Percentiles rank a stretch among this genome's conserved stretches.
Evolutionary conservation across 2,797 vertebrate genomes (phyloP).

Genomic region (Morelia viridis): DNA sequence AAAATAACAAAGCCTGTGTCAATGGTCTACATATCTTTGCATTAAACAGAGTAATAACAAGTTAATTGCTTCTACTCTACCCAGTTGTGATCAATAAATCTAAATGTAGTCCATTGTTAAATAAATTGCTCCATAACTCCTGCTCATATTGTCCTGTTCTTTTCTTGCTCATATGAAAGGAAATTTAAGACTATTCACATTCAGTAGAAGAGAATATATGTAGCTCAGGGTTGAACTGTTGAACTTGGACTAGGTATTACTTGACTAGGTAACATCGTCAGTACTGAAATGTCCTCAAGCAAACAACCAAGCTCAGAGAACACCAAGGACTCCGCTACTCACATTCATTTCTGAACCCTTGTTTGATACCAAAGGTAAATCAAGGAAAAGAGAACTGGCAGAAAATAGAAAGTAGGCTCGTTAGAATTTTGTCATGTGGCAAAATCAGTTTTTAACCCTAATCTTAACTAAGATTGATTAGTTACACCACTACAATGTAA

Average conservation of each 20-base stretch:
- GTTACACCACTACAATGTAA: background rate
- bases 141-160: background rate
- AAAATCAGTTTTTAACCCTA: background rate
- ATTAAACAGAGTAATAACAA: constrained; percentile 33
- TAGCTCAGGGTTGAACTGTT: background rate
- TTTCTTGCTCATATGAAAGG: background rate
- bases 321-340: background rate
- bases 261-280: no score
- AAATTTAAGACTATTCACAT: constrained; percentile 5
- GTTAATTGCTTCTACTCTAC: constrained; percentile 22
- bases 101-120: constrained; percentile 29
- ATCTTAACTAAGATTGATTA: background rate
- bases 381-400: background rate
- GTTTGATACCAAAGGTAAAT: background rate
- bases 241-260: no score
- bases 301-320: background rate
- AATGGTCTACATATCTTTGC: constrained; percentile 38
- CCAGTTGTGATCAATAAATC: constrained; percentile 28
- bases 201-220: background rate
- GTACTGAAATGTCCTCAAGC: background rate
- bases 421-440: background rate
- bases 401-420: background rate
- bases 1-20: background rate
- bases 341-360: background rate
- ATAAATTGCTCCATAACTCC: background rate